Conservation (phyloP, 2,113 vertebrate genomes). For the Sula dactylatra region DNA sequence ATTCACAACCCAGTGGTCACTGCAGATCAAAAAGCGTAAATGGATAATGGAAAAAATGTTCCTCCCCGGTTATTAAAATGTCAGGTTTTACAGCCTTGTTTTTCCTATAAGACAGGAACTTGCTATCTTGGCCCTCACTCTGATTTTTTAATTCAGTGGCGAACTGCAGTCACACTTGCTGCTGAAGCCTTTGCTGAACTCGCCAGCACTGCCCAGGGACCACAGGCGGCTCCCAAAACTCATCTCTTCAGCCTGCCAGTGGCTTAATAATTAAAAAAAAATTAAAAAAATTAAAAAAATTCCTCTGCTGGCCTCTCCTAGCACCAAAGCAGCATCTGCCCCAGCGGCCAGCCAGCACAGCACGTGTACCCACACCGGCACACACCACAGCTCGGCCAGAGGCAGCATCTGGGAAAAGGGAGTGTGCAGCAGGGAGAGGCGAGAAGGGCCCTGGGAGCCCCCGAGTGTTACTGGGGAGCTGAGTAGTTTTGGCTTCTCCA, state of each 20-base stretch:
- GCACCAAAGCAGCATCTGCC: neutral
- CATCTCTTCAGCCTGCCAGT: neutral
- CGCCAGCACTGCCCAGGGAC: neutral
- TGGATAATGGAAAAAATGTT: neutral
- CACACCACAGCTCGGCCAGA: accelerated
- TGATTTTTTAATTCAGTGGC: neutral
- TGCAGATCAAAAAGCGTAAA: neutral
- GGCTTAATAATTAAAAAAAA: neutral
- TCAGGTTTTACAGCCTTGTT: neutral
- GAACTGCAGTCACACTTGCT: neutral
- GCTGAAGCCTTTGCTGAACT: neutral
- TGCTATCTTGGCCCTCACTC: neutral
- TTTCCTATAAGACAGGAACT: neutral
- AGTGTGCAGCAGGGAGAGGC: accelerated
- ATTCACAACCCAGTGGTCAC: neutral
- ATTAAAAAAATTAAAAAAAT: too few relatives aligned
- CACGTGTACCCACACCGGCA: accelerated
- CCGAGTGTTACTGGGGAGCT: accelerated
- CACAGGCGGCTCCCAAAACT: neutral
- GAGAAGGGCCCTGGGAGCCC: neutral
- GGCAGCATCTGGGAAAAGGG: neutral
- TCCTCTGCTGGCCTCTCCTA: neutral
- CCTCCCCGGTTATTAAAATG: neutral
- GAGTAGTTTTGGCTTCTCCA: neutral
- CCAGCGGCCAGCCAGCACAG: neutral